Evolutionary conservation across 2,888 invertebrate species (phyloP).

Genomic region (Cerastoderma edule): DNA sequence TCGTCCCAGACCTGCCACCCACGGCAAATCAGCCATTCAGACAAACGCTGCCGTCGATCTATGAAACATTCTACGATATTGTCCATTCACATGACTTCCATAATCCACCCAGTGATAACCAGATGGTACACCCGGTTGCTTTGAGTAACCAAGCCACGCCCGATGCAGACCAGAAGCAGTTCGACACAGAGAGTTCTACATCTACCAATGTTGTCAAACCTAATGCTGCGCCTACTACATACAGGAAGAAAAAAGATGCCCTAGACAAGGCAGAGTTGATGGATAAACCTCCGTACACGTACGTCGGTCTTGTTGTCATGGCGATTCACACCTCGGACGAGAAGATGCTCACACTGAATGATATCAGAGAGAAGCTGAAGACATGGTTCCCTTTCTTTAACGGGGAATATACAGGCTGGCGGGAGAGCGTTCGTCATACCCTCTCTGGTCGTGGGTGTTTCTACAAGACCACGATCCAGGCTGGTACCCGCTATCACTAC

Average conservation of each 20-base stretch:
- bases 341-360: constrained; percentile 57
- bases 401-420: constrained; percentile 69
- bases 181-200: neutral
- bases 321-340: constrained; percentile 63
- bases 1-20: neutral
- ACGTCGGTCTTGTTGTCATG: constrained; percentile 68
- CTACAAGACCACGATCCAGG: constrained; percentile 41
- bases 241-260: neutral
- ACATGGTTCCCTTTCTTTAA: constrained; percentile 71
- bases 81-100: neutral
- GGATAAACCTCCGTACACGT: constrained; percentile 73
- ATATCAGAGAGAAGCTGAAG: constrained; percentile 55
- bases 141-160: neutral
- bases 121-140: neutral
- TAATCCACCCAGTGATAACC: neutral
- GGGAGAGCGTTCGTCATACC: constrained; percentile 69
- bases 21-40: no score
- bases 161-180: neutral
- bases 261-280: neutral
- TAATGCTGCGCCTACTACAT: no score
- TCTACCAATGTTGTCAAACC: neutral
- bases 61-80: neutral
- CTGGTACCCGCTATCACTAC: neutral
- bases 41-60: neutral
- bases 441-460: constrained; percentile 67